Base-by-base conservation (phyloP, 2,888 invertebrate genomes). In the Synanthedon myopaeformis region DNA sequence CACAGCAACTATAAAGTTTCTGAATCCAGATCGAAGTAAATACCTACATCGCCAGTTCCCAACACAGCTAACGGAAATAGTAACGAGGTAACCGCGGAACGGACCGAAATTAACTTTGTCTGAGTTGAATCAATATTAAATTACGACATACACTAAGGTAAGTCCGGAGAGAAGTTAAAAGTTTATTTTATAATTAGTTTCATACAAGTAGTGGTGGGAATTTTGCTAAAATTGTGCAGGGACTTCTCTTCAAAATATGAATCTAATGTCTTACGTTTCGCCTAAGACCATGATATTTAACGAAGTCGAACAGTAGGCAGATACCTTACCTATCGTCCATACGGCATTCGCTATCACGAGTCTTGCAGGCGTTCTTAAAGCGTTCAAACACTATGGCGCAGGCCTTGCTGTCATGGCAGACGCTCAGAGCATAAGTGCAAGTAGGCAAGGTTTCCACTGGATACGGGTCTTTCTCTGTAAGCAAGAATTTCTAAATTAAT, bases 391-490 rank as follows among this genome's bases (percentile, higher is more conserved):
- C 89, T 66, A 93, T 92, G 62, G 92, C 90, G 82, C 96, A 96
- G 71, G 93, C 90, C 58, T 92, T 91, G 69, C 93, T 94, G 74
- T 92, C 92, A 76, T 93, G 93, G 81, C 96, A 96, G 62, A 94
- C 94, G 67, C 91, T 92, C 68, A 95, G 89, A 51, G 96, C 96
- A 76, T 96, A 95, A 77, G 94, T 95, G 89, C 96, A 96, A 62
- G 95, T 95, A 57, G 95, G 95, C 76, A 96, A 89, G 56, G 95
- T 94, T 80, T 96, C 95, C 66, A 95, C 93, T 45, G 94, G 94
- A 83, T 95, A 95, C 56, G 94, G 94, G 89, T 96, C 96, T 89
- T 94, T 95, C 74, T 96, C 96, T 94, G 90, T 19, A 89, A 63
- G 56, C n/a, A 55, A 49, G 5, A n/a, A 45, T 35, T 35, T 35